Evolutionary conservation across 2,888 invertebrate species (phyloP).

Genomic region (Sussaba pulchella): DNA sequence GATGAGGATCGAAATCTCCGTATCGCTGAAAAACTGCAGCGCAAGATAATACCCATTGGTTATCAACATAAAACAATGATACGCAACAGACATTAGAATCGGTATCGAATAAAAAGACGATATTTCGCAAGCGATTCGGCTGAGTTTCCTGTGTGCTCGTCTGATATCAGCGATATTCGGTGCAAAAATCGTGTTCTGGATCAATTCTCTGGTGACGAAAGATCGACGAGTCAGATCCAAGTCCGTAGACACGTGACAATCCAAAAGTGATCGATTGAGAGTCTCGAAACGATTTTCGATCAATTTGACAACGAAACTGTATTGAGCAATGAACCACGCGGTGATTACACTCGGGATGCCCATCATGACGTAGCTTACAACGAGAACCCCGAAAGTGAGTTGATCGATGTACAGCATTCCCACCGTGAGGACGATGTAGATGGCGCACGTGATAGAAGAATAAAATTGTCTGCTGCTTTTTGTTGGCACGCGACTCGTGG

Average conservation of each 20-base stretch:
- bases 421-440: constrained; percentile 11
- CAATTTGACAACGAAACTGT: constrained; percentile 58
- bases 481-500: too few species aligned
- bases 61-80: constrained; percentile 55
- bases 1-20: too few species aligned
- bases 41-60: constrained; percentile 64
- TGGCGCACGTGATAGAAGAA: neutral
- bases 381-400: neutral
- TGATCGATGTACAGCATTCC: neutral
- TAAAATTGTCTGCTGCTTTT: too few species aligned
- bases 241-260: neutral
- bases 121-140: constrained; percentile 62
- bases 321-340: constrained; percentile 63
- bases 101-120: constrained; percentile 68
- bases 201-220: neutral
- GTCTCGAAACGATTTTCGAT: constrained; percentile 50
- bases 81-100: constrained; percentile 43
- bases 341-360: constrained; percentile 53
- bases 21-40: constrained; percentile 10
- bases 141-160: constrained; percentile 62
- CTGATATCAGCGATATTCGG: constrained; percentile 33
- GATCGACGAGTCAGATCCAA: neutral
- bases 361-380: constrained; percentile 5
- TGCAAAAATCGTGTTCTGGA: too few species aligned
- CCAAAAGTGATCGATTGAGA: constrained; percentile 57